phyloP scores from a whole-genome alignment of 2,113 vertebrate genomes.

The Lophotis ruficrista region DNA sequence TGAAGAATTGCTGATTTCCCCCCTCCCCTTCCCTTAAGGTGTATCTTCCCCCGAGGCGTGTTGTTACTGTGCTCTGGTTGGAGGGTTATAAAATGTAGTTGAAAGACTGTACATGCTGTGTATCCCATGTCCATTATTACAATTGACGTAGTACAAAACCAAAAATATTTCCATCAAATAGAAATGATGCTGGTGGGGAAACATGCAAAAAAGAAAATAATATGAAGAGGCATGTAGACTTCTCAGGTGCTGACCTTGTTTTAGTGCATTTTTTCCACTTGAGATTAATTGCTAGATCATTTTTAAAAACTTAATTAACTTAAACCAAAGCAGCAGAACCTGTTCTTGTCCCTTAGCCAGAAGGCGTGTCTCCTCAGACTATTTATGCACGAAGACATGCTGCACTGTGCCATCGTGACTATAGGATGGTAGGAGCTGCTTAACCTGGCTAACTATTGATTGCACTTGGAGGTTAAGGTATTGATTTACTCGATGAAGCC shows the following conservation, averaged over 20 bases:
- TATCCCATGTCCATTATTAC: background rate
- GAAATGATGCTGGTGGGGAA: background rate
- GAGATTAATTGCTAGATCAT: background rate
- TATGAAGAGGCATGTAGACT: background rate
- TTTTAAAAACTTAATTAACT: background rate
- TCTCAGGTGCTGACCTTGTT: background rate
- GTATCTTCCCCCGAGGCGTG: background rate
- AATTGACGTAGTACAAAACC: background rate
- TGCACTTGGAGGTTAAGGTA: background rate
- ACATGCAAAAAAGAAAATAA: background rate
- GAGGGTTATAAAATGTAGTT: background rate
- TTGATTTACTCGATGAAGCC: background rate
- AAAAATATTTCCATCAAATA: background rate
- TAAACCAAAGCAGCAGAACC: background rate
- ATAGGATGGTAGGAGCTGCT: background rate
- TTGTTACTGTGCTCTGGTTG: background rate
- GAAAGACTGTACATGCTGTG: background rate
- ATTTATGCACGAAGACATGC: background rate
- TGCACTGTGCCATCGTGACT: background rate
- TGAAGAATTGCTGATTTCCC: background rate
- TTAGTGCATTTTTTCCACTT: background rate
- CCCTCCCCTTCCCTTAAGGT: background rate
- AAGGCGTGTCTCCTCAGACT: background rate
- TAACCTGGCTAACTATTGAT: background rate
- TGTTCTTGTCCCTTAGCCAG: background rate